Evolutionary conservation across 2,113 vertebrate species (phyloP).

Genomic region (Ictalurus furcatus): DNA sequence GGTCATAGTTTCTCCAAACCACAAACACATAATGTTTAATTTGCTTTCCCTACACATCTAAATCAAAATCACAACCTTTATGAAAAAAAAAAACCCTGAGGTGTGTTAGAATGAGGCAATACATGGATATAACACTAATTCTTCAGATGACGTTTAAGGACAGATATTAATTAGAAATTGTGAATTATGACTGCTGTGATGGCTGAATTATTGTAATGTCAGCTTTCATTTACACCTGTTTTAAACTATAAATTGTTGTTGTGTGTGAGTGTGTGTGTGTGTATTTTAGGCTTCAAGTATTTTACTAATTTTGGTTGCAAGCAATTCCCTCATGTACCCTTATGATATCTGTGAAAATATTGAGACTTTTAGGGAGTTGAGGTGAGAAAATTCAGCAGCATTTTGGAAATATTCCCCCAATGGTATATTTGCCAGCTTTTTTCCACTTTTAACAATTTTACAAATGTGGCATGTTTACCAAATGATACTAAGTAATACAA

Average conservation of each 20-base stretch:
- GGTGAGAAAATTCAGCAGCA: neutral
- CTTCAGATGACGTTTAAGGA: no score
- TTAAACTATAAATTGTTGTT: neutral
- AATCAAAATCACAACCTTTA: neutral
- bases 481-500: neutral
- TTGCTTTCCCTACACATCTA: neutral
- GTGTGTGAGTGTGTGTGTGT: no score
- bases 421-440: no score
- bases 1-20: neutral
- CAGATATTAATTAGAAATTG: neutral
- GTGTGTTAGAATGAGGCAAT: neutral
- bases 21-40: neutral
- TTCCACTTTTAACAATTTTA: no score
- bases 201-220: neutral
- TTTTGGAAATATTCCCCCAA: neutral
- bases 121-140: no score
- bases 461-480: neutral
- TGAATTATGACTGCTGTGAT: neutral
- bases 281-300: no score
- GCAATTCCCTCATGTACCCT: neutral
- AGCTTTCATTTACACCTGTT: neutral
- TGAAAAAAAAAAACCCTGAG: neutral
- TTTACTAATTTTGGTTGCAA: no score
- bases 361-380: neutral
- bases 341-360: neutral